phyloP scores from a whole-genome alignment of 2,888 invertebrate genomes.

The Andrena fulva region DNA sequence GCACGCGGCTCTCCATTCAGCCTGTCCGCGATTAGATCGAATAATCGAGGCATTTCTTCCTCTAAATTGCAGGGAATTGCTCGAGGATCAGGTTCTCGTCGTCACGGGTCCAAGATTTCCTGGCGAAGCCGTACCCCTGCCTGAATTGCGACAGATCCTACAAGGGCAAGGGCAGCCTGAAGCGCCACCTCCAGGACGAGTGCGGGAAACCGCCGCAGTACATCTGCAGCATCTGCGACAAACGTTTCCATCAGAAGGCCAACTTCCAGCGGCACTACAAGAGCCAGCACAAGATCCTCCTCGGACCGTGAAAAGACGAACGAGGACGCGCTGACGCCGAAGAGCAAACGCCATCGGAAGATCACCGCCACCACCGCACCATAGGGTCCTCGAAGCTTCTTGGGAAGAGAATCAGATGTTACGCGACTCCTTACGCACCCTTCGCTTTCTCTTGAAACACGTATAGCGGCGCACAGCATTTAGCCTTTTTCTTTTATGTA shows the following conservation, averaged over 20 bases:
- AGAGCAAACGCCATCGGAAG: conserved; percentile 5
- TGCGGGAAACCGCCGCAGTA: conserved; percentile 90
- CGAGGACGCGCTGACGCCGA: not conserved
- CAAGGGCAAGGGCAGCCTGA: conserved; percentile 89
- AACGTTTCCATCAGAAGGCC: conserved; percentile 88
- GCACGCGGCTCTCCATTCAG: conserved; percentile 13
- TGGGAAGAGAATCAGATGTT: conserved; percentile 2
- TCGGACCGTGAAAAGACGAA: conserved; percentile 21
- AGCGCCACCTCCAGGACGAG: conserved; percentile 91
- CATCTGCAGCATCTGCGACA: conserved; percentile 89
- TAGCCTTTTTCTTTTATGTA: conserved; percentile 27
- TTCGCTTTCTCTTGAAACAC: conserved; percentile 19
- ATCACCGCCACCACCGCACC: not conserved
- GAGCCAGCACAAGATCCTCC: conserved; percentile 18
- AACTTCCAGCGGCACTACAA: conserved; percentile 80
- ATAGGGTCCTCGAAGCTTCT: not conserved
- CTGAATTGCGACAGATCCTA: conserved; percentile 79
- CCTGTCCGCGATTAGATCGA: conserved; percentile 19
- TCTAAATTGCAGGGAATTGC: conserved; percentile 72
- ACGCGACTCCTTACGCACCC: not conserved
- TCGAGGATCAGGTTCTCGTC: conserved; percentile 37
- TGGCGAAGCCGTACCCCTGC: conserved; percentile 76
- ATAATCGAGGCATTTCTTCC: conserved; percentile 65
- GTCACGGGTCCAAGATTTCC: conserved; percentile 40
- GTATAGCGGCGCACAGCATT: conserved; percentile 25